Percentiles rank a stretch among this genome's conserved stretches.
phyloP scores from a whole-genome alignment of 2,888 invertebrate genomes.

The Brachyptera risi region DNA sequence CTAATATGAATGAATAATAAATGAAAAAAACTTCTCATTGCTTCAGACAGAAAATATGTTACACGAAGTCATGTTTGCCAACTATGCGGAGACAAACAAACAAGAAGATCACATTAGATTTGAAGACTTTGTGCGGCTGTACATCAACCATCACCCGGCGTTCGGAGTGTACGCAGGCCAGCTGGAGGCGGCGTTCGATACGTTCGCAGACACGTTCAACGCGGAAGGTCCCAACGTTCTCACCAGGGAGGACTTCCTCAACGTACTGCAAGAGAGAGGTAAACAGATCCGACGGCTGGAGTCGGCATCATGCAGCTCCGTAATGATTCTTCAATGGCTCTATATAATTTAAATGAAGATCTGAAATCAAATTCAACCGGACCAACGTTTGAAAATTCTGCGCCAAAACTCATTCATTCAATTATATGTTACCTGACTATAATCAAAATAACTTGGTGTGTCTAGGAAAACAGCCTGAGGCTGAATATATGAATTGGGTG shows the following conservation, averaged over 20 bases:
- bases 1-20: neutral
- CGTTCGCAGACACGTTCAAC: conserved; percentile 42
- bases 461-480: too few relatives aligned
- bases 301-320: too few relatives aligned
- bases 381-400: too few relatives aligned
- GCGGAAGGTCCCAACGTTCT: conserved; percentile 40
- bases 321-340: too few relatives aligned
- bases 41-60: conserved; percentile 56
- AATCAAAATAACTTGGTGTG: too few relatives aligned
- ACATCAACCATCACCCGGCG: conserved; percentile 62
- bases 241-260: conserved; percentile 46
- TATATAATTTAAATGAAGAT: too few relatives aligned
- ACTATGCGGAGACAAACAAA: conserved; percentile 48
- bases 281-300: too few relatives aligned
- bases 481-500: too few relatives aligned
- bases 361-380: too few relatives aligned
- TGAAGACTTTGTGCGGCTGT: conserved; percentile 60
- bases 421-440: too few relatives aligned
- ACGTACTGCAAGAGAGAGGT: conserved; percentile 45
- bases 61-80: conserved; percentile 53
- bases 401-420: too few relatives aligned
- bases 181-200: conserved; percentile 50
- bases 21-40: neutral
- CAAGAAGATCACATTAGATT: conserved; percentile 56
- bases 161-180: conserved; percentile 50